These are phyloP conservation scores for Dolichotis patagonum DNA, from an alignment of 2,113 vertebrate genomes.

Conservation along the genomic window DNA sequence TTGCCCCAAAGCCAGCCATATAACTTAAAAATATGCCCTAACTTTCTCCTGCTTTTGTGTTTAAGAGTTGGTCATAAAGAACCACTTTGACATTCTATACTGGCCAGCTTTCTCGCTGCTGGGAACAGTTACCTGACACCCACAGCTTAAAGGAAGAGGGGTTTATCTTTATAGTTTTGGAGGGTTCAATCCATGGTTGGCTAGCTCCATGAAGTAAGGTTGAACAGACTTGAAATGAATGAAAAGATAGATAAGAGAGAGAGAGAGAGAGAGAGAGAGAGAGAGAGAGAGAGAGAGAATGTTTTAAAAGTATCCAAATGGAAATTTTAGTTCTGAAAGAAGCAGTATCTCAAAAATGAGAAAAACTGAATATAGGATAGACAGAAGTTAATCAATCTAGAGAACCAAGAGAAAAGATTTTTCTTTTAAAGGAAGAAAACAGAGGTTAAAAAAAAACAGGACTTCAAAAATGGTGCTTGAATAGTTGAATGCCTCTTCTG, in stretches of 20 bases:
- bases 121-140: neutral
- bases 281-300: neutral
- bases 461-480: slow-evolving; percentile 7
- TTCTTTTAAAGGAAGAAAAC: neutral
- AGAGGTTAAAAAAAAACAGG: neutral
- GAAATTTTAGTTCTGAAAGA: slow-evolving; percentile 41
- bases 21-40: neutral
- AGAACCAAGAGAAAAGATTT: slow-evolving; percentile 29
- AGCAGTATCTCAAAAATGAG: neutral
- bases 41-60: neutral
- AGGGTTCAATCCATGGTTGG: neutral
- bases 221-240: slow-evolving; percentile 49
- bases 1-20: neutral
- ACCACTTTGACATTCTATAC: neutral
- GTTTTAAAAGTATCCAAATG: neutral
- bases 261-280: slow-evolving; percentile 24
- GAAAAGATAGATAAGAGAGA: neutral
- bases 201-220: slow-evolving; percentile 14
- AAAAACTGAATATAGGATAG: neutral
- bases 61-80: neutral
- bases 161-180: neutral
- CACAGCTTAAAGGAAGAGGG: neutral
- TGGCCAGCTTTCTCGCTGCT: neutral
- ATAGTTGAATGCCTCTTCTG: neutral
- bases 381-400: neutral